Conservation (phyloP, 2,113 vertebrate species). For the Myrmophylax atrothorax region DNA sequence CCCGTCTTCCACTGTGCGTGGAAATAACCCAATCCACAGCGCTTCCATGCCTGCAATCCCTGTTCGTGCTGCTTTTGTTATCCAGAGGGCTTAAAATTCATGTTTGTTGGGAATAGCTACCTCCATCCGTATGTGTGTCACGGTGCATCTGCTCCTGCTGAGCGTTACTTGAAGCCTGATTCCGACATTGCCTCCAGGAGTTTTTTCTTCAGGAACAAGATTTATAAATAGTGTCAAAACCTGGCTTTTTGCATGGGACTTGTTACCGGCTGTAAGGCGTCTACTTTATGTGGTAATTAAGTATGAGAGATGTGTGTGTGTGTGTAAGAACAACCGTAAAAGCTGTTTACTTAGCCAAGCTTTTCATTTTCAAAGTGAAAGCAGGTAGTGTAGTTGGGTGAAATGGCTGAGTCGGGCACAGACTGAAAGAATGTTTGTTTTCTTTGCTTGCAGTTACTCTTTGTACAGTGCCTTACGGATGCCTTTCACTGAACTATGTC, state of each 20-base stretch:
- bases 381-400: background rate
- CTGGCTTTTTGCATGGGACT: background rate
- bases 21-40: background rate
- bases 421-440: background rate
- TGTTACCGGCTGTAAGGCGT: background rate
- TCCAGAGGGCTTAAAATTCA: background rate
- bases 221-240: background rate
- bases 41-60: background rate
- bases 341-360: background rate
- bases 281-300: background rate
- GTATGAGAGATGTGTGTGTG: rapidly evolving
- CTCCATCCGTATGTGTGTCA: background rate
- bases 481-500: background rate
- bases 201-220: background rate
- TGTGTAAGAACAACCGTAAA: background rate
- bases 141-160: background rate
- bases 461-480: background rate
- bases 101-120: background rate
- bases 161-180: background rate
- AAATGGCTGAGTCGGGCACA: background rate
- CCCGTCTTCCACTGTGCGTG: background rate
- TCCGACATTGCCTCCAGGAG: background rate
- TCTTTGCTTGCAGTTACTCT: background rate
- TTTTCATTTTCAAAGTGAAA: conserved; percentile 9
- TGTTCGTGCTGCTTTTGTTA: conserved; percentile 11